These are phyloP conservation scores for Drosophila mayaguana DNA, from an alignment of 2,888 invertebrate genomes.

Conservation along the genomic window DNA sequence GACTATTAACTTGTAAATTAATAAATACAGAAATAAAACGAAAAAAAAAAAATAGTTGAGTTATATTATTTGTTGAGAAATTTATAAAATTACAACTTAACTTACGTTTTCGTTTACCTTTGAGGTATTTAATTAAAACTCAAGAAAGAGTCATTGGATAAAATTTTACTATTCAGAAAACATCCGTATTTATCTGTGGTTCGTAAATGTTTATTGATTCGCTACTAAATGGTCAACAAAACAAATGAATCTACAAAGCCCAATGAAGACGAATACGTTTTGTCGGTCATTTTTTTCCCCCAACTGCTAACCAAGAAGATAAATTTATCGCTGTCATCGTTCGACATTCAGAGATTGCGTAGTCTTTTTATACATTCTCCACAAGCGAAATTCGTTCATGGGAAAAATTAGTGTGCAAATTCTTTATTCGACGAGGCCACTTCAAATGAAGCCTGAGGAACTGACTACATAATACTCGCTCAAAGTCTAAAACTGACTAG, in stretches of 20 bases:
- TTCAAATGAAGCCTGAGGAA: not conserved
- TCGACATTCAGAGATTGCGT: slow-evolving; percentile 60
- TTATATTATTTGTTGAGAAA: no score
- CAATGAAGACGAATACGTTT: slow-evolving; percentile 43
- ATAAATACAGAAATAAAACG: no score
- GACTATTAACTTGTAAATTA: no score
- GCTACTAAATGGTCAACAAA: slow-evolving; percentile 35
- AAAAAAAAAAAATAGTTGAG: no score
- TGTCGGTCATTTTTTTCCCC: slow-evolving; percentile 63
- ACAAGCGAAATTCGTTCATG: slow-evolving; percentile 46
- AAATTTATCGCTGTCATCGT: slow-evolving; percentile 67
- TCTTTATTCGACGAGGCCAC: slow-evolving; percentile 23
- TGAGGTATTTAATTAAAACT: no score
- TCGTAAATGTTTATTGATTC: slow-evolving; percentile 20
- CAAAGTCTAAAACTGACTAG: not conserved
- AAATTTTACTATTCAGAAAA: slow-evolving; percentile 68
- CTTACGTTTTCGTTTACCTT: no score
- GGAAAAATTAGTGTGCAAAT: slow-evolving; percentile 42
- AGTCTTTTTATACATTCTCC: slow-evolving; percentile 13
- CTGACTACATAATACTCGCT: not conserved
- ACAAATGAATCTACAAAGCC: slow-evolving; percentile 19
- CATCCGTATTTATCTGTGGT: slow-evolving; percentile 47
- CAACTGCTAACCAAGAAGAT: slow-evolving; percentile 69
- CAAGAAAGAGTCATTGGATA: slow-evolving; percentile 64
- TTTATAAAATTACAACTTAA: no score